These are phyloP conservation scores for Calliphora vicina DNA, from an alignment of 1,140 invertebrate genomes.

Conservation along the genomic window DNA sequence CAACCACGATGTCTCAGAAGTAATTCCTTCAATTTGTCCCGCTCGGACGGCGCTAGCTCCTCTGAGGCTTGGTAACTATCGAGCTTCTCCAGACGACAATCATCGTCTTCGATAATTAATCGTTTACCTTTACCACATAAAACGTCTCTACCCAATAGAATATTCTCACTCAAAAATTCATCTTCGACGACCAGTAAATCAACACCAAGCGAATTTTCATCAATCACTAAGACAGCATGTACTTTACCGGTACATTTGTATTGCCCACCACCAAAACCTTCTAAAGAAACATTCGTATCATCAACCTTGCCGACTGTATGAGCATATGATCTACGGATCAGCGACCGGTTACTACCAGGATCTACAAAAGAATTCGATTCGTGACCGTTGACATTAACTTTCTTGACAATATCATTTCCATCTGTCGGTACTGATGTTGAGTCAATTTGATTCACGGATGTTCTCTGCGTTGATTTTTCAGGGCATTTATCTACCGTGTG, in stretches of 20 bases:
- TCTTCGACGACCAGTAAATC: neutral
- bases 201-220: neutral
- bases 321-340: neutral
- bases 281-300: neutral
- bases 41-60: neutral
- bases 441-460: slow-evolving; percentile 1
- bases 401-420: neutral
- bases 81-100: slow-evolving; percentile 2
- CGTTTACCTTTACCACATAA: slow-evolving; percentile 18
- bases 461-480: neutral
- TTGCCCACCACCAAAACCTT: slow-evolving; percentile 20
- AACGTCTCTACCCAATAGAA: slow-evolving; percentile 21
- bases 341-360: neutral
- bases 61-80: neutral
- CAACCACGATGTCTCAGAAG: neutral
- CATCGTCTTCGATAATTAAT: slow-evolving; percentile 21
- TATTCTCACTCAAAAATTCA: neutral
- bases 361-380: neutral
- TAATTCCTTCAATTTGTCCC: neutral
- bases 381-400: neutral
- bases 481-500: slow-evolving; percentile 15
- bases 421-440: neutral
- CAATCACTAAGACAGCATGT: slow-evolving; percentile 4
- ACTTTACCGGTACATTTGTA: neutral
- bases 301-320: neutral